Evolutionary conservation across 2,113 vertebrate species (phyloP).

Genomic region (Oreochromis niloticus): DNA sequence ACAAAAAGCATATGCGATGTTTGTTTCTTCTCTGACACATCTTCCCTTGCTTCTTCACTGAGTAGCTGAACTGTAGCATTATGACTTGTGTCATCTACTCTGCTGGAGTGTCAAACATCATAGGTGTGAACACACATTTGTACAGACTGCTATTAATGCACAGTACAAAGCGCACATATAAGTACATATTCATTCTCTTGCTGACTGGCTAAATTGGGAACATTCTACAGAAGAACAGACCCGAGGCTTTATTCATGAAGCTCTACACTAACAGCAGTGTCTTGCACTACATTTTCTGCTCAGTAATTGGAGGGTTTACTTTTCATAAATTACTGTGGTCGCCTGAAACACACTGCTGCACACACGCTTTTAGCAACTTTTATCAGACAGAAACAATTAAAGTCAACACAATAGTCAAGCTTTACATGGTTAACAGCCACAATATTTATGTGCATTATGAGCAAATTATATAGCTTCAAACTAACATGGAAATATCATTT

Average conservation of each 20-base stretch:
- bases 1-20: constrained; percentile 26
- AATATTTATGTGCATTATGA: neutral
- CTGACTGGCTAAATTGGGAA: neutral
- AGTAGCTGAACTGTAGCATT: neutral
- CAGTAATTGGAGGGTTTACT: neutral
- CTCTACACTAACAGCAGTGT: neutral
- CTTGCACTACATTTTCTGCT: neutral
- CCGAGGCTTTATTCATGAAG: neutral
- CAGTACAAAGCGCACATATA: neutral
- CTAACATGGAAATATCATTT: neutral
- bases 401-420: neutral
- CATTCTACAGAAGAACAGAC: neutral
- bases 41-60: neutral
- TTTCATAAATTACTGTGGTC: neutral
- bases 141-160: neutral
- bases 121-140: neutral
- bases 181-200: neutral
- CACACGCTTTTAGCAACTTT: neutral
- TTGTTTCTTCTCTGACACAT: constrained; percentile 16
- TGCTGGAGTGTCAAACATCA: neutral
- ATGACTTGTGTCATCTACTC: constrained; percentile 17
- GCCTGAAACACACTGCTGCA: neutral
- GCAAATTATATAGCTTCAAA: neutral
- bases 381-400: neutral
- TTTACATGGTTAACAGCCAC: neutral